These are phyloP conservation scores for Sciurus vulgaris DNA, from an alignment of 2,797 vertebrate genomes.

Conservation along the genomic window DNA sequence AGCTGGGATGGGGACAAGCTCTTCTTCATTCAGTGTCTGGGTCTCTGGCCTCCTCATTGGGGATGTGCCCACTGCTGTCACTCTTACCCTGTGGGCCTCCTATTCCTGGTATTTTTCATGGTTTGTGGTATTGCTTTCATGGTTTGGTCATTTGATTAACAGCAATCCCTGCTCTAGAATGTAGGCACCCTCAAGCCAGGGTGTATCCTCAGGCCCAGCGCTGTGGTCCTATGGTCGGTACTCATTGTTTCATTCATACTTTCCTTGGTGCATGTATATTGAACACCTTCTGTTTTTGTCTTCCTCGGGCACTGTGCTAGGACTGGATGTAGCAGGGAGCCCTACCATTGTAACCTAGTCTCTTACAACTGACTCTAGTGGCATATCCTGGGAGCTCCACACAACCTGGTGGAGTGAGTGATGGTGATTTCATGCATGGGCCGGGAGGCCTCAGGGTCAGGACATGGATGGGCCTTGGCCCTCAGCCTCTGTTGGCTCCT, in stretches of 20 bases:
- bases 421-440: background rate
- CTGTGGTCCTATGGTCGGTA: accelerated
- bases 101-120: background rate
- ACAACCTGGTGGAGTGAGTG: background rate
- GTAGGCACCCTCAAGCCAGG: background rate
- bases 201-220: background rate
- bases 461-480: background rate
- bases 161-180: background rate
- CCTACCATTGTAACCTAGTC: accelerated
- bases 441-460: background rate
- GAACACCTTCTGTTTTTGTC: background rate
- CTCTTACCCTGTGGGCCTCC: background rate
- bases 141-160: background rate
- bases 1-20: background rate
- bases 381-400: background rate
- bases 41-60: background rate
- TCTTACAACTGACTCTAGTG: background rate
- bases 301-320: background rate
- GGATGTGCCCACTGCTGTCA: accelerated
- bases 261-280: background rate
- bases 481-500: no score
- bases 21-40: background rate
- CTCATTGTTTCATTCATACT: background rate
- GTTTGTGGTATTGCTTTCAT: background rate
- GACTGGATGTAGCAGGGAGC: background rate